Conservation (phyloP, 2,888 invertebrate species). For the Polylopha cassiicola region DNA sequence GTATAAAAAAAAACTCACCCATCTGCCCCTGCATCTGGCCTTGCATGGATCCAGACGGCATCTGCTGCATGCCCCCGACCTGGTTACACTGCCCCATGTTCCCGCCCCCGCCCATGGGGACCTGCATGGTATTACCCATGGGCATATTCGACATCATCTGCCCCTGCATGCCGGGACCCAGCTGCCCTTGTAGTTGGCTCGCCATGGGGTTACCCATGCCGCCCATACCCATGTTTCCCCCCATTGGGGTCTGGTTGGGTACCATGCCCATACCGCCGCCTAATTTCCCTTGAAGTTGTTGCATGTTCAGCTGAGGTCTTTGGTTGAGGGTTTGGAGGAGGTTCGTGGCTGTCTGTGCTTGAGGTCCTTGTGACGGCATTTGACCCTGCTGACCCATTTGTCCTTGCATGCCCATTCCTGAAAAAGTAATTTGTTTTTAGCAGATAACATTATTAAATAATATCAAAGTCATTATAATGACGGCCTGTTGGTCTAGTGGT, state of each 20-base stretch:
- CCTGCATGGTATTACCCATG: slow-evolving; percentile 61
- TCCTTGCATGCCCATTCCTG: slow-evolving; percentile 54
- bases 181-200: slow-evolving; percentile 64
- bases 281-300: slow-evolving; percentile 78
- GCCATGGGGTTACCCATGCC: slow-evolving; percentile 69
- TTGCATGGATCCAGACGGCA: slow-evolving; percentile 63
- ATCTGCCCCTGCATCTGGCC: slow-evolving; percentile 58
- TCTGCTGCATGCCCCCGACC: slow-evolving; percentile 49
- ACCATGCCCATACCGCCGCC: slow-evolving; percentile 74
- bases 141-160: slow-evolving; percentile 72
- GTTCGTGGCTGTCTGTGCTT: slow-evolving; percentile 79
- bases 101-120: slow-evolving; percentile 54
- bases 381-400: slow-evolving; percentile 68
- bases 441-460: too few relatives aligned
- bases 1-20: slow-evolving; percentile 26
- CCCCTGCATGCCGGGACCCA: slow-evolving; percentile 62
- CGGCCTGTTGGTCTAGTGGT: too few relatives aligned
- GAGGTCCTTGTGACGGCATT: slow-evolving; percentile 71
- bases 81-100: slow-evolving; percentile 64
- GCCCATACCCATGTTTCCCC: slow-evolving; percentile 70
- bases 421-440: too few relatives aligned
- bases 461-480: too few relatives aligned
- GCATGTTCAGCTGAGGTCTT: slow-evolving; percentile 78
- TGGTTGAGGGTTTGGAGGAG: slow-evolving; percentile 86
- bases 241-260: slow-evolving; percentile 75